Evolutionary conservation across 2,797 vertebrate genomes (phyloP), one percentile per base, ranked within the genome.

Genomic region (Rhynchotus rufescens): DNA sequence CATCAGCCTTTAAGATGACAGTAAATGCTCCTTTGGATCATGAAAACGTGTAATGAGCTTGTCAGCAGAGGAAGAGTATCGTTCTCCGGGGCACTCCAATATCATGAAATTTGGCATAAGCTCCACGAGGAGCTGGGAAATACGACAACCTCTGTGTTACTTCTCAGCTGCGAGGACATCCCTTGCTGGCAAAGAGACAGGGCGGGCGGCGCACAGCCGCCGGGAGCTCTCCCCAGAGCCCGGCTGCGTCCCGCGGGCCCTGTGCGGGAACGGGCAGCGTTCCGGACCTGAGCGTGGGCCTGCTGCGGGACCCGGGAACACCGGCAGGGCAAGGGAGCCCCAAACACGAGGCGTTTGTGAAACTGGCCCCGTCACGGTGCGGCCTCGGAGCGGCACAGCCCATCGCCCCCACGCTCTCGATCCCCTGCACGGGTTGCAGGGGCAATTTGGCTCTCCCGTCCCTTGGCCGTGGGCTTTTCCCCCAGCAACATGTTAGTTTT

Each of bases 271-370:
- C 51, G 2, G 25, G 36, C 36, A 14, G n/a, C 0, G 7, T 16
- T 19, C 56, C 32, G 1, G 2, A 12, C 69, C 69, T 32, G 61
- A 15, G 15, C 22, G 6, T 15, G 38, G 52, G n/a, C 6, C 5
- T 0, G 9, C 10, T 2, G 52, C 61, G 30, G 45, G 30, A 8
- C 22, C 26, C 12, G 47, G 3, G 2, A 7, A 0, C 7, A 12
- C 2, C 4, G 34, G n/a, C 7, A 8, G 1, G 15, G 10, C 6
- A 22, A 44, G 23, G 0, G 16, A 69, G 57, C 20, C 57, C n/a
- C 32, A 16, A 44, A n/a, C 0, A 3, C 4, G 64, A 16, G 19
- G 23, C 51, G 64, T 45, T 14, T 5, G 59, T 14, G 15, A 45
- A 36, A 10, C 25, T n/a, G 60, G 25, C n/a, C 21, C 8, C 13